Conservation (phyloP, 2,797 vertebrate species). For the Gephyroberyx darwinii region DNA sequence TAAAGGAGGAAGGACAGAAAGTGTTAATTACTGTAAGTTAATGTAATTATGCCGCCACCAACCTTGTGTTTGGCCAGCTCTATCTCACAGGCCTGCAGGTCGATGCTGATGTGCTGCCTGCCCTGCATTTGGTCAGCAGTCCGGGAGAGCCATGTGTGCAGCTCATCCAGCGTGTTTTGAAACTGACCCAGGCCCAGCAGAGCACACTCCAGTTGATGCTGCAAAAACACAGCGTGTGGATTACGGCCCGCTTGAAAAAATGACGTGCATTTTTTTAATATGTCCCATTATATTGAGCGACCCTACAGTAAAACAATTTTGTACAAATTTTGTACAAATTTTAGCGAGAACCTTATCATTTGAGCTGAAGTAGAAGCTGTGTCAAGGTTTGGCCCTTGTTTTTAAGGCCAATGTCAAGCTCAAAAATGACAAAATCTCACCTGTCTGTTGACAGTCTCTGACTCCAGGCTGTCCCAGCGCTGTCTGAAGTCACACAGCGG, state of each 20-base stretch:
- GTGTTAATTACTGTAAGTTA: neutral
- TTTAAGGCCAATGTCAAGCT: too few relatives aligned
- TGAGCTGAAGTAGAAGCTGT: too few relatives aligned
- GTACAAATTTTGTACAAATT: too few relatives aligned
- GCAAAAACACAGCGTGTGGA: conserved; percentile 33
- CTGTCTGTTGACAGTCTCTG: conserved; percentile 87
- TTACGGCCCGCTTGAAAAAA: too few relatives aligned
- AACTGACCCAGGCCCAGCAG: conserved; percentile 91
- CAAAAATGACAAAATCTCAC: conserved; percentile 61
- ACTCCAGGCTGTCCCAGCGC: conserved; percentile 88
- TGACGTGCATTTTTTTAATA: too few relatives aligned
- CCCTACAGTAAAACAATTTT: too few relatives aligned
- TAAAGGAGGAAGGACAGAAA: neutral
- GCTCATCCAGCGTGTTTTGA: conserved; percentile 89
- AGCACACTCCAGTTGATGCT: conserved; percentile 90
- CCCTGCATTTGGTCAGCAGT: conserved; percentile 84
- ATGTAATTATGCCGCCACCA: conserved; percentile 11
- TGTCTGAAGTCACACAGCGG: conserved; percentile 82
- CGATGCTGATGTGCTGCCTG: conserved; percentile 78
- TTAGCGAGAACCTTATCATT: too few relatives aligned
- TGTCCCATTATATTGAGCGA: too few relatives aligned
- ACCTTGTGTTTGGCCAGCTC: conserved; percentile 94
- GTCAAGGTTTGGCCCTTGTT: too few relatives aligned
- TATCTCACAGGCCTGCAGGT: conserved; percentile 91
- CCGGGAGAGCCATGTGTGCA: conserved; percentile 86